These are phyloP conservation scores for Epiblema foenella DNA, from an alignment of 2,888 invertebrate species.

Conservation along the genomic window DNA sequence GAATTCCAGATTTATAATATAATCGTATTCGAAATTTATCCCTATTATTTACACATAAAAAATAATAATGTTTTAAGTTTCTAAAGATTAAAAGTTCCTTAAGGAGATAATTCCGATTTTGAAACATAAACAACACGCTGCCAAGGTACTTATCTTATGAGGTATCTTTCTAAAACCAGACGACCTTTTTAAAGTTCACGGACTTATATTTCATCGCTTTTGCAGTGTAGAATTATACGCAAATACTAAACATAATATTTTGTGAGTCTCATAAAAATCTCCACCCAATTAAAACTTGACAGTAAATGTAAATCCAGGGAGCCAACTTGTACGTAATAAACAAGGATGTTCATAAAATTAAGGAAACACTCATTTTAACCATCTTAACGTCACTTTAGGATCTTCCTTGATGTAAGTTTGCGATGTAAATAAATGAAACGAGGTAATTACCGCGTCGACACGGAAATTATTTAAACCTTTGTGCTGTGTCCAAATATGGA, in stretches of 20 bases:
- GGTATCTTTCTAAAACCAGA: not conserved
- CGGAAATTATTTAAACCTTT: slow-evolving; percentile 25
- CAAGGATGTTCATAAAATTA: slow-evolving; percentile 40
- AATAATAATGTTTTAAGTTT: too few species aligned
- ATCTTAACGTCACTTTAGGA: slow-evolving; percentile 30
- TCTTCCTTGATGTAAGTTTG: slow-evolving; percentile 36
- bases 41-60: not conserved
- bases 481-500: slow-evolving; percentile 21
- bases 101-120: too few species aligned
- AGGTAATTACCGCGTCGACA: slow-evolving; percentile 24
- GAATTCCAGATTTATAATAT: not conserved
- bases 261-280: slow-evolving; percentile 20
- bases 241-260: slow-evolving; percentile 16
- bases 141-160: not conserved
- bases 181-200: slow-evolving; percentile 4
- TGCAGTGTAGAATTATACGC: not conserved
- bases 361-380: slow-evolving; percentile 33
- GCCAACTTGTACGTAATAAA: slow-evolving; percentile 24
- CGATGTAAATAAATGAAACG: slow-evolving; percentile 25
- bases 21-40: not conserved
- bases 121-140: not conserved
- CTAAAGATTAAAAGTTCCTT: too few species aligned
- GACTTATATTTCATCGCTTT: not conserved
- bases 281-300: slow-evolving; percentile 31
- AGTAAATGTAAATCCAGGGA: slow-evolving; percentile 28